phyloP scores from a whole-genome alignment of 1,140 invertebrate species.

The Drosophila leontia region DNA sequence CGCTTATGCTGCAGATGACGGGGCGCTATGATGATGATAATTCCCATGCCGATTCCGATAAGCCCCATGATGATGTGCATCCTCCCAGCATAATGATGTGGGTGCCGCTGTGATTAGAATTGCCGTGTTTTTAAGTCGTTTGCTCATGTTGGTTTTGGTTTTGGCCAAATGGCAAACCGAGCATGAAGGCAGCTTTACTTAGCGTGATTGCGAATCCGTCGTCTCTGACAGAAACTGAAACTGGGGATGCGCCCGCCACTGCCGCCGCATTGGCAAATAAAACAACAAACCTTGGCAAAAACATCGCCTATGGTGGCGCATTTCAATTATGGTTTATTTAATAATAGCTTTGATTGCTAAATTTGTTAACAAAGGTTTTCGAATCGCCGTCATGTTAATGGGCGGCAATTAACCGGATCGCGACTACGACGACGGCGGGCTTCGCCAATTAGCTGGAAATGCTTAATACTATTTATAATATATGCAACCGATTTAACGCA shows the following conservation, averaged over 20 bases:
- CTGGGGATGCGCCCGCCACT: constrained; percentile 43
- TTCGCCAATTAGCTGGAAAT: constrained; percentile 60
- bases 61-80: constrained; percentile 57
- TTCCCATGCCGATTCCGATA: constrained; percentile 45
- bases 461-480: constrained; percentile 31
- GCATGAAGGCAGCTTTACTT: constrained; percentile 78
- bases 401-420: constrained; percentile 67
- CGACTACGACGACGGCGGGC: constrained; percentile 27
- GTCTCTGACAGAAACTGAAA: constrained; percentile 34
- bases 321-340: constrained; percentile 76
- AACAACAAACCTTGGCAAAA: constrained; percentile 58
- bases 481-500: constrained; percentile 51
- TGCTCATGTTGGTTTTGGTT: constrained; percentile 25
- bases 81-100: constrained; percentile 23
- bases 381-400: constrained; percentile 64
- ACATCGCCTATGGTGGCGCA: constrained; percentile 56
- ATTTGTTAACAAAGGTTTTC: constrained; percentile 76
- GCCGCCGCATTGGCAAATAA: constrained; percentile 37
- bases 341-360: constrained; percentile 72
- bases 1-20: constrained; percentile 49
- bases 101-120: constrained; percentile 42
- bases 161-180: constrained; percentile 67
- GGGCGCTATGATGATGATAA: constrained; percentile 44
- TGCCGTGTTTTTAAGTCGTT: constrained; percentile 24
- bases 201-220: constrained; percentile 68